Conservation (phyloP, 2,113 vertebrate species). For the Centrocercus urophasianus region DNA sequence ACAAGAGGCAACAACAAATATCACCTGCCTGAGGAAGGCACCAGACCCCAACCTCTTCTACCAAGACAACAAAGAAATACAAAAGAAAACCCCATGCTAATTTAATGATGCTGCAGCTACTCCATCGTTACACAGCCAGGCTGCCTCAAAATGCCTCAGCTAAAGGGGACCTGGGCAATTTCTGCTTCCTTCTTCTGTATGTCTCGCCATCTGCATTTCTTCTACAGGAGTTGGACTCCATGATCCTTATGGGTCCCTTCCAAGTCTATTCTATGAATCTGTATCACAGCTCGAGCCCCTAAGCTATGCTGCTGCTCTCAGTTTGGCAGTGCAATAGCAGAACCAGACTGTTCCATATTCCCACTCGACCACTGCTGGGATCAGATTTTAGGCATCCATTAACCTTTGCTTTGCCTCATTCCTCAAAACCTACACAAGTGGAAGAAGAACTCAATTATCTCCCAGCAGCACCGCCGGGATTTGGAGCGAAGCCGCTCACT, state of each 20-base stretch:
- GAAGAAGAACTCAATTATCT: accelerated
- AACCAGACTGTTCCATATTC: not conserved
- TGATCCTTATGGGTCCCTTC: not conserved
- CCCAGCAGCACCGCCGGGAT: not conserved
- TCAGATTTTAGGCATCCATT: accelerated
- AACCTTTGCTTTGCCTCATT: not conserved
- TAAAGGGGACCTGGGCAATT: not conserved
- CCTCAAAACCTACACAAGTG: not conserved
- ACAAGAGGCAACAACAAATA: not conserved
- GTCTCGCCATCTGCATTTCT: too few relatives aligned
- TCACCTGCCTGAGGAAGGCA: slow-evolving; percentile 16
- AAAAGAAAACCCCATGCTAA: not conserved
- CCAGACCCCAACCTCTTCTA: not conserved
- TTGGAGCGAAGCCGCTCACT: accelerated
- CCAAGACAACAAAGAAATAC: not conserved
- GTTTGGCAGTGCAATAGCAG: not conserved
- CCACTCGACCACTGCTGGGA: not conserved
- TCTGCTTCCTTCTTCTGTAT: not conserved
- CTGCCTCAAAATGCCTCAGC: not conserved
- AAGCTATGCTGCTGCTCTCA: not conserved
- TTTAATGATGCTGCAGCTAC: not conserved
- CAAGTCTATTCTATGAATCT: not conserved
- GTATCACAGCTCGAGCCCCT: not conserved
- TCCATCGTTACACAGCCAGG: not conserved
- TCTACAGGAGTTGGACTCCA: too few relatives aligned